phyloP scores from a whole-genome alignment of 2,888 invertebrate genomes.

The Pterostichus niger region DNA sequence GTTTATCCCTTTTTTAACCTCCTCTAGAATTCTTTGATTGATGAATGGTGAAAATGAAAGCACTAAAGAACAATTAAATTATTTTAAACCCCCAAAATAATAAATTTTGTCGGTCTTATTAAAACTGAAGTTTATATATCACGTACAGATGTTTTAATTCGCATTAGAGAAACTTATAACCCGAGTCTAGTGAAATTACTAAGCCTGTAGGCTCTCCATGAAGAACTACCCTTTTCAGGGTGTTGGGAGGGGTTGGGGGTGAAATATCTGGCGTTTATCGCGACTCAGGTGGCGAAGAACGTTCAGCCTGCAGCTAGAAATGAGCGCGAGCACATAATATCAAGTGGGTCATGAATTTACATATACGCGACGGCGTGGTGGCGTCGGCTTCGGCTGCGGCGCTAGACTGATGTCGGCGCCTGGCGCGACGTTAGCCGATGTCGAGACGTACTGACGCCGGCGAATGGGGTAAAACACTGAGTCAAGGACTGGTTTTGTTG shows the following conservation, averaged over 20 bases:
- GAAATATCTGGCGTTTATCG: slow-evolving; percentile 26
- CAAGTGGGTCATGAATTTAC: slow-evolving; percentile 63
- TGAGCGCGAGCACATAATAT: slow-evolving; percentile 46
- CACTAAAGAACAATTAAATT: too few relatives aligned
- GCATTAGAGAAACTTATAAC: background rate
- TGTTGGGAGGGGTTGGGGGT: background rate
- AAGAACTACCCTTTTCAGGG: background rate
- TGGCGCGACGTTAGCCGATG: background rate
- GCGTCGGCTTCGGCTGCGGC: background rate
- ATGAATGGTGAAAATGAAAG: too few relatives aligned
- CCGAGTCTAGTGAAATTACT: background rate
- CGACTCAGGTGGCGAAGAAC: slow-evolving; percentile 5
- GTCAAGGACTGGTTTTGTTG: background rate
- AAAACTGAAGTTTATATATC: too few relatives aligned
- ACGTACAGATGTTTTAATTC: too few relatives aligned
- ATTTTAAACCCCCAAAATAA: too few relatives aligned
- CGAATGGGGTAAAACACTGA: background rate
- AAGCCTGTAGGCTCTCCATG: background rate
- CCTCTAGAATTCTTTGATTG: too few relatives aligned
- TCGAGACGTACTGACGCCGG: slow-evolving; percentile 2
- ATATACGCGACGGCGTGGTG: slow-evolving; percentile 31
- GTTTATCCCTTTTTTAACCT: too few relatives aligned
- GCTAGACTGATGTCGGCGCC: background rate
- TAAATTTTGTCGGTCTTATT: too few relatives aligned
- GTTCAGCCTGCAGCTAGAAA: slow-evolving; percentile 1